Percentiles rank a stretch among this genome's conserved stretches.
Conservation (phyloP, 2,113 vertebrate species). For the Oreamnos americanus region DNA sequence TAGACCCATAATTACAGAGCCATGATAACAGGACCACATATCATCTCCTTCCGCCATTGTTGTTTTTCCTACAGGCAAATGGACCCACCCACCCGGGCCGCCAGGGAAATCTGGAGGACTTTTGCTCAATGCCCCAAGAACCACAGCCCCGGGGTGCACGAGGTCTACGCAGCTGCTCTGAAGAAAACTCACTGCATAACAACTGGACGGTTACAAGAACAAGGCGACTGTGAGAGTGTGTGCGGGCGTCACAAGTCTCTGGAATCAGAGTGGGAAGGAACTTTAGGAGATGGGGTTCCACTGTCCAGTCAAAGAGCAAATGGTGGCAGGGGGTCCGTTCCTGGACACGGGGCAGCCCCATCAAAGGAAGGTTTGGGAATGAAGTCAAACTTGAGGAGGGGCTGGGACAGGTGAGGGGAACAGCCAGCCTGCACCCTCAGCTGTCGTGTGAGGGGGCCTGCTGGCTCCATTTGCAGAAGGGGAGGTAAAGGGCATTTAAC, state of each 20-base stretch:
- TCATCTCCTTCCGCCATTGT: not conserved
- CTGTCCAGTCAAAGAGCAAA: not conserved
- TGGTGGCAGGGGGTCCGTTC: not conserved
- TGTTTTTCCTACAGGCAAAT: not conserved
- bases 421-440: not conserved
- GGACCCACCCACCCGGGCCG: not conserved
- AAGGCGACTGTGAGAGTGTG: not conserved
- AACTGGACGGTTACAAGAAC: not conserved
- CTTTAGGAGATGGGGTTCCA: not conserved
- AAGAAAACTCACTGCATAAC: not conserved
- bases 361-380: not conserved
- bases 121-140: not conserved
- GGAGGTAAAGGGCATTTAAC: not conserved
- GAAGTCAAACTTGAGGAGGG: not conserved
- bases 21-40: not conserved
- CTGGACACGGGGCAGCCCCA: not conserved
- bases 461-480: accelerated
- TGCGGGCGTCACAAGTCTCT: not conserved
- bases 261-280: not conserved
- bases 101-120: not conserved
- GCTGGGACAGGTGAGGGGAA: not conserved
- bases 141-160: not conserved
- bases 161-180: not conserved
- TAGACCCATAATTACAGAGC: not conserved
- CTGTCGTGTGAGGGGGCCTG: not conserved